Evolutionary conservation across 2,113 vertebrate genomes (phyloP).

Genomic region (Danionella cerebrum): DNA sequence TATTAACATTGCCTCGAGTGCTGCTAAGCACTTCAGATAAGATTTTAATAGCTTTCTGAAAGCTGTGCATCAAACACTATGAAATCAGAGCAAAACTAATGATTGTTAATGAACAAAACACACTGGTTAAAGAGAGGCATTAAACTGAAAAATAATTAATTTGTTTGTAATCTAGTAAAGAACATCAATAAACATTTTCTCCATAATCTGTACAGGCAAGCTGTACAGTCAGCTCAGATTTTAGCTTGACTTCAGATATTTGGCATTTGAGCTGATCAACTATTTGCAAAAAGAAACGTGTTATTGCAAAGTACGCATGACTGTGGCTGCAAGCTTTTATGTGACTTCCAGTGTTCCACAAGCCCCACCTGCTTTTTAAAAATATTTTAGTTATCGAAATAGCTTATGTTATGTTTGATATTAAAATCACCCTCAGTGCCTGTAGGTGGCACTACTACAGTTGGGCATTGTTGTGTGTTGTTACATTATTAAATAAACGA

Average conservation of each 20-base stretch:
- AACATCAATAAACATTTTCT: constrained; percentile 2
- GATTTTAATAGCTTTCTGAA: not conserved
- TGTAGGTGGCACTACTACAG: no score
- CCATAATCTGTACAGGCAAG: not conserved
- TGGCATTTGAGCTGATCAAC: not conserved
- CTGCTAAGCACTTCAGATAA: not conserved
- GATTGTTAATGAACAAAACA: not conserved
- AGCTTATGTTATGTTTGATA: no score
- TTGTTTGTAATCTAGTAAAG: not conserved
- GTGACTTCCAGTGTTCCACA: constrained; percentile 14
- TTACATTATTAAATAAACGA: no score
- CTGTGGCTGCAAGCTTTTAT: constrained; percentile 11
- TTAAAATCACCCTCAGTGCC: no score
- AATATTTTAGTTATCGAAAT: no score
- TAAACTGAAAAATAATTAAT: not conserved
- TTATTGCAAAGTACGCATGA: constrained; percentile 3
- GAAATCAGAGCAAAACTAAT: no score
- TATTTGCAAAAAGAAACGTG: constrained; percentile 11
- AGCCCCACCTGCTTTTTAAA: constrained; percentile 21
- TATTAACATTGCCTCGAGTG: constrained; percentile 6
- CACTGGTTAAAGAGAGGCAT: no score
- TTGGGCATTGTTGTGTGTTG: no score
- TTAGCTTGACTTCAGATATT: not conserved
- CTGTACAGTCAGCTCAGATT: not conserved
- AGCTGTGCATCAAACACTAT: not conserved